phyloP scores from a whole-genome alignment of 2,113 vertebrate genomes.

The Pachycephala philippinensis region DNA sequence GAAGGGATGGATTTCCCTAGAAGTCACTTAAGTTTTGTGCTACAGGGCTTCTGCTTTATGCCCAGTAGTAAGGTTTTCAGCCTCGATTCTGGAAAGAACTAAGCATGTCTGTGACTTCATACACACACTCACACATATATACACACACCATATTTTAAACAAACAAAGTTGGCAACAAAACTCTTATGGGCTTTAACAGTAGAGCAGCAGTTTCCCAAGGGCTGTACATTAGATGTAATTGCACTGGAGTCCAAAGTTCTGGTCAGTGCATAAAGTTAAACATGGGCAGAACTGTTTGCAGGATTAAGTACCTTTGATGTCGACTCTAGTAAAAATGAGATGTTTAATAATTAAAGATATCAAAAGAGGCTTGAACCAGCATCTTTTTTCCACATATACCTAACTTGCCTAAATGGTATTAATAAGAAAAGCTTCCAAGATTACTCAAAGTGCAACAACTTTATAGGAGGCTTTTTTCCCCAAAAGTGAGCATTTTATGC shows the following conservation, averaged over 20 bases:
- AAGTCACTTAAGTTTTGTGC: neutral
- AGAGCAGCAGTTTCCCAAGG: neutral
- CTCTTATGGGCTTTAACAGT: neutral
- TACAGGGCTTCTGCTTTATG: neutral
- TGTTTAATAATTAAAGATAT: neutral
- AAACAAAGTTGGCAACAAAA: neutral
- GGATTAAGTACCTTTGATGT: neutral
- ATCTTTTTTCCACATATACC: neutral
- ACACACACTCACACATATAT: rapidly evolving
- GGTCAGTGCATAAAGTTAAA: neutral
- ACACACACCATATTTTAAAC: neutral
- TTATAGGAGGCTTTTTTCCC: neutral
- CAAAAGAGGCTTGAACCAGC: neutral
- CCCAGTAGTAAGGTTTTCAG: neutral
- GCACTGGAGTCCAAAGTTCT: neutral
- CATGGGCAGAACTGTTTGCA: neutral
- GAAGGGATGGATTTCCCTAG: neutral
- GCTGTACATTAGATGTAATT: neutral
- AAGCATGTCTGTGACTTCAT: neutral
- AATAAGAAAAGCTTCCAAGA: neutral
- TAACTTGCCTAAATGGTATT: neutral
- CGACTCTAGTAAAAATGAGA: neutral
- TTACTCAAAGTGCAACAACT: neutral
- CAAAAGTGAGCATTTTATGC: neutral
- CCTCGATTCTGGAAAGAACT: neutral